Evolutionary conservation across 2,113 vertebrate species (phyloP).

Genomic region (Tragelaphus buxtoni): DNA sequence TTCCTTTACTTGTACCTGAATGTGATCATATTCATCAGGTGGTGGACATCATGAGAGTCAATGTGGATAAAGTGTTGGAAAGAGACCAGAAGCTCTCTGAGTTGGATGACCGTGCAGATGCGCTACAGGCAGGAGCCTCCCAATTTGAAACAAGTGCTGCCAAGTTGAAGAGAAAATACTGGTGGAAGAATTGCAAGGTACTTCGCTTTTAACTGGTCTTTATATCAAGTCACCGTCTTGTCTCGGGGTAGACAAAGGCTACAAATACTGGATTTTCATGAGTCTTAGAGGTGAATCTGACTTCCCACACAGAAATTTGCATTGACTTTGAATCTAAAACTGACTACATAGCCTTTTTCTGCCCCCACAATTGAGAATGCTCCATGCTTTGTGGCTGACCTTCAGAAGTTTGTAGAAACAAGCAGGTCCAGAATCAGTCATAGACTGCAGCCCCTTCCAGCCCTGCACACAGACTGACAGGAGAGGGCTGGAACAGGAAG

Average conservation of each 20-base stretch:
- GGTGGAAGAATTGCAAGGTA: conserved; percentile 91
- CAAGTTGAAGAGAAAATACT: conserved; percentile 87
- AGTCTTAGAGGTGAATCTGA: not conserved
- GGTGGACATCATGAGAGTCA: conserved; percentile 97
- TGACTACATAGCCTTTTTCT: not conserved
- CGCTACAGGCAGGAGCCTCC: conserved; percentile 94
- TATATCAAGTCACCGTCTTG: no score
- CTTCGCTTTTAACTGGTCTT: not conserved
- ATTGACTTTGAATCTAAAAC: not conserved
- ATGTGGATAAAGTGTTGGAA: conserved; percentile 96
- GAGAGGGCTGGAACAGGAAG: not conserved
- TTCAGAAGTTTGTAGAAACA: not conserved
- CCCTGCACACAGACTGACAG: no score
- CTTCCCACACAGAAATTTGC: not conserved
- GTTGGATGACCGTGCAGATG: conserved; percentile 93
- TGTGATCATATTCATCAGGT: conserved; percentile 79
- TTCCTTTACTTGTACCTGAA: not conserved
- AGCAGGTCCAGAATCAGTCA: not conserved
- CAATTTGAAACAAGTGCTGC: conserved; percentile 95
- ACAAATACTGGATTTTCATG: accelerated
- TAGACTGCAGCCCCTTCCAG: not conserved
- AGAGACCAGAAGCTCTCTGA: conserved; percentile 95
- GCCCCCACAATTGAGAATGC: not conserved
- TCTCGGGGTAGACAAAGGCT: not conserved
- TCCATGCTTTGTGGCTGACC: not conserved